Base-by-base conservation (phyloP, 53 echinoderm and acorn worm genomes). In the Actinopyga echinites region DNA sequence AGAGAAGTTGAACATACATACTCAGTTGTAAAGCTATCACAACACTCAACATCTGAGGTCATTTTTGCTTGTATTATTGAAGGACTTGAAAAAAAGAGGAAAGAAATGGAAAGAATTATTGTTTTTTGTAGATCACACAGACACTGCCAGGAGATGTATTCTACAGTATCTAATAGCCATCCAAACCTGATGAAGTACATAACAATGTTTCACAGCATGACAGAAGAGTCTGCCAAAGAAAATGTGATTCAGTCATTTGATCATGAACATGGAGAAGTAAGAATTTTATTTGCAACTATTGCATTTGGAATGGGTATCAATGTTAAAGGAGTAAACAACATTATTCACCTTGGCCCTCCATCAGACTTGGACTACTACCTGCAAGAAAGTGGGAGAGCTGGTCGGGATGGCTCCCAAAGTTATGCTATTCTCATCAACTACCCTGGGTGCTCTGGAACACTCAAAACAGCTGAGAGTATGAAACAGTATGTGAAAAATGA, bases 291-390 rank as follows among this genome's bases (percentile, higher is more conserved):
- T 69, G 83, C 84, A 36, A 90, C 90, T 22, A 58, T 86, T 61
- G 90, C 90, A 83, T 86, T 90, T 64, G 86, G 90, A 43, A 86
- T 90, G 86, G 90, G 90, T 10, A 56, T 87, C 0, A 66, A 90
- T 63, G 82, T 87, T 37, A 83, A 56, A 35, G 86, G 87, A 35
- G 65, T 87, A n/a, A 54, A 83, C 56, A 90, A 63, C 56, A 79
- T 90, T 8, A 81, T 77, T 65, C 83, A 89, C 53, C 38, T 77
- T 63, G 87, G 91, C 13, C 75, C 75, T 37, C 86, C 91, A 19
- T 30, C n/a, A 29, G 73, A 87, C 57, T 57, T 87, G 19, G 82
- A 82, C 10, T 82, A 82, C 59, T 87, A 82, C 43, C 44, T 87
- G 21, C 87, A 87, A 58, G 82, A 87, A 83, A 88, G 83, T 32